A percentile compares a stretch with the other conserved stretches of the same genome.
Evolutionary conservation across 2,113 vertebrate genomes (phyloP).

Genomic region (Alces alces): DNA sequence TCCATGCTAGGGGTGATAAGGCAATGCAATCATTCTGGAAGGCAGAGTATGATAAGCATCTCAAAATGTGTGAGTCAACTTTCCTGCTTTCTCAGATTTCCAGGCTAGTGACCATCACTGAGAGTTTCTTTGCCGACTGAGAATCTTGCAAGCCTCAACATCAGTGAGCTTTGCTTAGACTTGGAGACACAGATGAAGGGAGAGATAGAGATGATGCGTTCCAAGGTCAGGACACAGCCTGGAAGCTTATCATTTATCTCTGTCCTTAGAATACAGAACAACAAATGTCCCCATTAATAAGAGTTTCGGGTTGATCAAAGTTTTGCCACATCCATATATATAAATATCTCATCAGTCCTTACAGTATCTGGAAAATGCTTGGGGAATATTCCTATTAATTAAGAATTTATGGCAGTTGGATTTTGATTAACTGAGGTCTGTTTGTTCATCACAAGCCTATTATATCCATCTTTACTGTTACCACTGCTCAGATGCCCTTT

Average conservation of each 20-base stretch:
- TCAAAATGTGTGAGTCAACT: background rate
- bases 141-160: background rate
- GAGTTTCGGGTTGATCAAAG: constrained; percentile 25
- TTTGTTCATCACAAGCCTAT: constrained; percentile 4
- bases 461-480: background rate
- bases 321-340: background rate
- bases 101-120: background rate
- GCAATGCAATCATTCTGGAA: constrained; percentile 23
- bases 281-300: background rate
- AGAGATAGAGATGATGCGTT: background rate
- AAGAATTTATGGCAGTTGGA: constrained; percentile 4
- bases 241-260: constrained; percentile 30
- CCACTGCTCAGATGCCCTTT: background rate
- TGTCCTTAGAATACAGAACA: background rate
- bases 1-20: background rate
- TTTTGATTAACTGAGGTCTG: constrained; percentile 42
- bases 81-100: constrained; percentile 38
- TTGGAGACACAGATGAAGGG: background rate
- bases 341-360: background rate
- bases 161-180: constrained; percentile 41
- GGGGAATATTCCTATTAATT: constrained; percentile 21
- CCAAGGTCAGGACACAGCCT: background rate
- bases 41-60: constrained; percentile 1
- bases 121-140: constrained; percentile 22
- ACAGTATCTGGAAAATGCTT: constrained; percentile 17